Evolutionary conservation across 2,888 invertebrate genomes (phyloP).

Genomic region (Leucania comma): DNA sequence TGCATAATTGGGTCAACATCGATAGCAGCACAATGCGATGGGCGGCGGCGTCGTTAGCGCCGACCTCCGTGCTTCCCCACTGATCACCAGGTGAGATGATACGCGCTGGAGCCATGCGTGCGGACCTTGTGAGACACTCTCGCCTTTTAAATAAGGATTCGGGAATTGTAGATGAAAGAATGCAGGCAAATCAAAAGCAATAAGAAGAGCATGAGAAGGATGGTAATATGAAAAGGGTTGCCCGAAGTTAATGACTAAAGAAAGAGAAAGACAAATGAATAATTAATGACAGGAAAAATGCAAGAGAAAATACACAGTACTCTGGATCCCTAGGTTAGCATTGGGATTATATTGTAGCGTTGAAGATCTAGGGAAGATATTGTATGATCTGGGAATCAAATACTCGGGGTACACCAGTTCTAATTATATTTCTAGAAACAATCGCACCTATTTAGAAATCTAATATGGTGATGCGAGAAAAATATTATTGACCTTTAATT

Average conservation of each 20-base stretch:
- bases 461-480: too few species aligned
- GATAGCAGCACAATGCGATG: constrained; percentile 58
- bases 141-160: neutral
- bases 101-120: neutral
- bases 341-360: neutral
- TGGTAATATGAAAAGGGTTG: neutral
- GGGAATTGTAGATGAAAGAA: too few species aligned
- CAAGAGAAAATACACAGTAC: too few species aligned
- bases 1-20: constrained; percentile 49
- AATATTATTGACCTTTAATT: too few species aligned
- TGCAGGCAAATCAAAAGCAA: neutral
- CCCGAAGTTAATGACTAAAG: too few species aligned
- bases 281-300: too few species aligned
- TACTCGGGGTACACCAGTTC: too few species aligned
- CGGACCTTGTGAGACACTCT: constrained; percentile 4
- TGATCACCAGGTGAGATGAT: constrained; percentile 41
- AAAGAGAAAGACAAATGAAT: neutral
- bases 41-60: constrained; percentile 49
- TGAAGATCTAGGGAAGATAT: neutral
- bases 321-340: neutral
- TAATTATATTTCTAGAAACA: too few species aligned
- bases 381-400: neutral
- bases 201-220: neutral
- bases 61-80: constrained; percentile 71
- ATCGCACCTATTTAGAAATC: too few species aligned